Evolutionary conservation across 2,113 vertebrate species (phyloP), one percentile per base, ranked within the genome.

Genomic region (Pandion haliaetus): DNA sequence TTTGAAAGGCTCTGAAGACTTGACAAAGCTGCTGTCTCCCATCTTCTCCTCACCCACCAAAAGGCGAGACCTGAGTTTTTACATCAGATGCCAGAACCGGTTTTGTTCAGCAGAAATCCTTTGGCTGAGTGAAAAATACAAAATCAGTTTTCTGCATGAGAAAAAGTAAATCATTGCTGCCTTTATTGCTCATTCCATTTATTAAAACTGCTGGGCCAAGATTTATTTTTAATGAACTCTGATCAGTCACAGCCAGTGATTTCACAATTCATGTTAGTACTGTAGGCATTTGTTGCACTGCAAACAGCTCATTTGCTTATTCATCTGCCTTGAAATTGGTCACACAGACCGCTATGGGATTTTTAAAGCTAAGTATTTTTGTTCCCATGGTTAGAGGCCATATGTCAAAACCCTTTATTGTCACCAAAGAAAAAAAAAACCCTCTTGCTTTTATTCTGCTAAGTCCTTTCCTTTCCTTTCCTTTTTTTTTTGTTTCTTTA

Each of bases 191-290:
- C 49, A 74, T 89, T 95, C 57, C 31, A 2, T 92, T 96, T 93
- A 92, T 95, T 93, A 92, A 95, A 84, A 80, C 62, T 89, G 45
- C 84, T 90, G 70, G 93, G 87, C 70, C 96, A 94, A 95, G 89
- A 95, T 95, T 95, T 96, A 89, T 94, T 90, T 97, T 96, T 96
- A 94, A 94, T 97, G 95, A 97, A 96, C 83, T 94, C 95, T 93
- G 91, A 93, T 96, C 91, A 91, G 90, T 91, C 90, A 93, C 76
- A 95, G 91, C 52, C 86, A 92, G 83, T 49, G 87, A 95, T 97
- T 97, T 96, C 93, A 69, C 88, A 95, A 97, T 93, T 93, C 57
- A 17, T 82, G 87, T 88, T 82, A 96, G 80, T 62, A 77, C 63
- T 55, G 52, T 78, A 89, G 73, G 82, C 86, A 96, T 95, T 94